Evolutionary conservation across 2,888 invertebrate genomes (phyloP).

Genomic region (Cataglyphis altisquamis): DNA sequence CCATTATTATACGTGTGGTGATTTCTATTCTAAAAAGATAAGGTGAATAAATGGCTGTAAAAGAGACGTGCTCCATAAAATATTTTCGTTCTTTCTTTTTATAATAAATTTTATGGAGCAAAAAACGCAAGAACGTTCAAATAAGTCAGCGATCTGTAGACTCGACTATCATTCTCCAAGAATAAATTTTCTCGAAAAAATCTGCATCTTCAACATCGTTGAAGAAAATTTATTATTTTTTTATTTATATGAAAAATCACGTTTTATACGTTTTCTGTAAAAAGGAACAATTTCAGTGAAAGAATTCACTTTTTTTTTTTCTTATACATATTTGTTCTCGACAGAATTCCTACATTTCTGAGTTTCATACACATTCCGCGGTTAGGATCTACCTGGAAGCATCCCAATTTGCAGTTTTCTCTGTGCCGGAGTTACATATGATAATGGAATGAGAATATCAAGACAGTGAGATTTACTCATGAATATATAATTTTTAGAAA

Average conservation of each 20-base stretch:
- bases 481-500: neutral
- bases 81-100: constrained; percentile 7
- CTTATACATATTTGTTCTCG: neutral
- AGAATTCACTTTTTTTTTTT: neutral
- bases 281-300: neutral
- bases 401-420: constrained; percentile 16
- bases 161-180: neutral
- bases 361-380: neutral
- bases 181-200: neutral
- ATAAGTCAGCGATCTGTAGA: neutral
- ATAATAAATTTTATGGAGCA: neutral
- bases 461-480: neutral
- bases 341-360: neutral
- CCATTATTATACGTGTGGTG: neutral
- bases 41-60: neutral
- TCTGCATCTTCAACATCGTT: neutral
- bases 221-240: neutral
- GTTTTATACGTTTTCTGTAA: neutral
- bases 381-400: neutral
- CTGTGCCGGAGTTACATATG: neutral
- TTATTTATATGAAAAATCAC: neutral
- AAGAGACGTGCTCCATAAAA: neutral
- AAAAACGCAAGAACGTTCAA: neutral
- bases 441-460: neutral
- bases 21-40: neutral